A percentile compares a stretch with the other conserved stretches of the same genome.
Evolutionary conservation across 2,797 vertebrate genomes (phyloP).

Genomic region (Eremophila alpestris): DNA sequence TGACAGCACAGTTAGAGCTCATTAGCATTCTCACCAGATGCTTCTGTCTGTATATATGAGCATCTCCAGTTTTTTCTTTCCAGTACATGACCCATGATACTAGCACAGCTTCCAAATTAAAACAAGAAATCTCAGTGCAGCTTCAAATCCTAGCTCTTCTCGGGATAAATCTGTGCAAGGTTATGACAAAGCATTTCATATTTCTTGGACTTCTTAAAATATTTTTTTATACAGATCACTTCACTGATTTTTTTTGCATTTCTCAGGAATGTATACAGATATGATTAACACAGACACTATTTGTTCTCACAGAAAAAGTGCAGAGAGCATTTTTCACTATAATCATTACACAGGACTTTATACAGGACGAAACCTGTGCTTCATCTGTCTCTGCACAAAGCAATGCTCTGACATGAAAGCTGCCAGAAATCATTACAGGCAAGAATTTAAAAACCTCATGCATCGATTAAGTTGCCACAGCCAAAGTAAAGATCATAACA

Average conservation of each 20-base stretch:
- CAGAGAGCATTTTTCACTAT: not conserved
- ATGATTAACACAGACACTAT: not conserved
- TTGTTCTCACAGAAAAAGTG: not conserved
- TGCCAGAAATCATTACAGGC: not conserved
- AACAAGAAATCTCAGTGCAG: not conserved
- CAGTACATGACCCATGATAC: constrained; percentile 8
- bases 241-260: not conserved
- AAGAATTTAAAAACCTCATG: constrained; percentile 6
- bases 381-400: not conserved
- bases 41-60: constrained; percentile 15
- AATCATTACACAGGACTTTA: not conserved
- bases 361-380: not conserved
- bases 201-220: not conserved
- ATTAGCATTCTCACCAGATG: constrained; percentile 48
- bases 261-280: not conserved
- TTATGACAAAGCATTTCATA: not conserved
- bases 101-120: constrained; percentile 20
- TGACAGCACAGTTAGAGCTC: constrained; percentile 17
- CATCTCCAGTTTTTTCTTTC: constrained; percentile 8
- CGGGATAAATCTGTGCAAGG: not conserved
- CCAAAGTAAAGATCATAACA: constrained; percentile 8
- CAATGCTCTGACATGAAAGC: not conserved
- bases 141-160: constrained; percentile 2
- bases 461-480: not conserved
- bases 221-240: not conserved